phyloP scores from a whole-genome alignment of 2,113 vertebrate genomes.

The Pomatorhinus ruficollis region DNA sequence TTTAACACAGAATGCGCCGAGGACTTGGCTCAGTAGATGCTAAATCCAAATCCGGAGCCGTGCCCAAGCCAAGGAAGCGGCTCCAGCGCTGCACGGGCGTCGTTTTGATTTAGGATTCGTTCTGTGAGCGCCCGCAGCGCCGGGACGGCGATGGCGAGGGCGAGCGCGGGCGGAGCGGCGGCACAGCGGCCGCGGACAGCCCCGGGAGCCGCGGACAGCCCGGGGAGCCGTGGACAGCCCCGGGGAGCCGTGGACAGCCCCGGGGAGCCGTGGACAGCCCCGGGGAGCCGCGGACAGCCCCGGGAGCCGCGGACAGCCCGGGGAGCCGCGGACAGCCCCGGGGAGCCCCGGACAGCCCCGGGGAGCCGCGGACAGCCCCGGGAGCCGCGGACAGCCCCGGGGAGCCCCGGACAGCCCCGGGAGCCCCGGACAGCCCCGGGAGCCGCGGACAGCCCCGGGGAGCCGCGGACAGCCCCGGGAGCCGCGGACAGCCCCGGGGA shows the following conservation, averaged over 20 bases:
- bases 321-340: not conserved
- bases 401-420: no score
- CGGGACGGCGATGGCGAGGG: not conserved
- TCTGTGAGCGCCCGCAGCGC: not conserved
- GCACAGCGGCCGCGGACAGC: not conserved
- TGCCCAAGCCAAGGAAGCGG: not conserved
- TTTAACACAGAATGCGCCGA: constrained; percentile 42
- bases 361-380: not conserved
- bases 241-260: not conserved
- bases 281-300: not conserved
- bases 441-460: not conserved
- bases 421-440: not conserved
- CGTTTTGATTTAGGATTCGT: not conserved
- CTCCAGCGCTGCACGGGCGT: not conserved
- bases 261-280: no score
- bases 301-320: not conserved
- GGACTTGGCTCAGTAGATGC: constrained; percentile 4
- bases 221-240: no score
- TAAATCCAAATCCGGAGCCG: not conserved
- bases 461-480: no score
- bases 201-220: not conserved
- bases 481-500: not conserved
- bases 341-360: no score
- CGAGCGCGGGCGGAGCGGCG: not conserved
- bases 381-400: not conserved